phyloP scores from a whole-genome alignment of 2,888 invertebrate species.

The Lycophotia porphyrea region DNA sequence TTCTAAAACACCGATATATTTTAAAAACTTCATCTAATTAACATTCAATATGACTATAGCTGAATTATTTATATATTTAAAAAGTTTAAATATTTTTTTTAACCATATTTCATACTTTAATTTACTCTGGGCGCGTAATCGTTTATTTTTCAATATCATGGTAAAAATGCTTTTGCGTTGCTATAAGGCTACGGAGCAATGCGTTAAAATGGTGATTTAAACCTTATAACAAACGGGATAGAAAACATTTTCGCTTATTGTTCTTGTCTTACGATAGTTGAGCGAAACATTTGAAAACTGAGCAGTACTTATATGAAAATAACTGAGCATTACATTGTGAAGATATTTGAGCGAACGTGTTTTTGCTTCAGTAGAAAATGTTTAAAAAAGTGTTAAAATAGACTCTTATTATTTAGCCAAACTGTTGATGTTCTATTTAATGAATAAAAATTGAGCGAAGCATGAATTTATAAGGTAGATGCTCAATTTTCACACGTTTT shows the following conservation, averaged over 20 bases:
- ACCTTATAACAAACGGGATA: slow-evolving; percentile 54
- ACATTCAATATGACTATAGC: slow-evolving; percentile 45
- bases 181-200: slow-evolving; percentile 51
- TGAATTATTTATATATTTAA: slow-evolving; percentile 48
- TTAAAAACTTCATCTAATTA: slow-evolving; percentile 53
- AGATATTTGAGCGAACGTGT: slow-evolving; percentile 43
- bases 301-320: slow-evolving; percentile 5
- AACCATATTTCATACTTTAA: slow-evolving; percentile 60
- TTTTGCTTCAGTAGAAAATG: slow-evolving; percentile 35
- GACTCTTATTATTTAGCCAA: slow-evolving; percentile 33
- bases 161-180: slow-evolving; percentile 60
- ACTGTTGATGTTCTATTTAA: slow-evolving; percentile 25
- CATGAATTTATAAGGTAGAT: slow-evolving; percentile 16
- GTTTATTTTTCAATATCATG: slow-evolving; percentile 46
- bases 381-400: slow-evolving; percentile 54
- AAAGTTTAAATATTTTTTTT: slow-evolving; percentile 33
- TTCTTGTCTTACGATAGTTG: slow-evolving; percentile 38
- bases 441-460: slow-evolving; percentile 48
- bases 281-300: slow-evolving; percentile 33
- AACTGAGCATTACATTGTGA: slow-evolving; percentile 29
- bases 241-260: slow-evolving; percentile 62
- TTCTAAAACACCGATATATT: slow-evolving; percentile 58
- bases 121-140: slow-evolving; percentile 22
- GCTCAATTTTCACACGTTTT: slow-evolving; percentile 12
- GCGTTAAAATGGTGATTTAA: slow-evolving; percentile 61